Evolutionary conservation across 2,888 invertebrate genomes (phyloP).

Genomic region (Pyrgus malvae): DNA sequence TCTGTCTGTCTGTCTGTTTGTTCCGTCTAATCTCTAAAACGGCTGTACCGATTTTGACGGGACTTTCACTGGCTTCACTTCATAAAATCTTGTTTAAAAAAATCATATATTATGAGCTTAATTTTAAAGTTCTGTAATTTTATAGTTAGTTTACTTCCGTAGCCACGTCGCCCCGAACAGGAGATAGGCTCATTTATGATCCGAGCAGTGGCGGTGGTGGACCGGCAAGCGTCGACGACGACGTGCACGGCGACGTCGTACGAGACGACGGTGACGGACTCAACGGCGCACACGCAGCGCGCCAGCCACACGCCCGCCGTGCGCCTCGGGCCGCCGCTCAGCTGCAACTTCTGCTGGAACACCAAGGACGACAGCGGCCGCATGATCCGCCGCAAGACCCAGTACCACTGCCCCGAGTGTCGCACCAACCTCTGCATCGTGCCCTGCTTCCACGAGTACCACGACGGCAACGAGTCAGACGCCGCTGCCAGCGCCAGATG

Average conservation of each 20-base stretch:
- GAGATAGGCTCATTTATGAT: conserved; percentile 54
- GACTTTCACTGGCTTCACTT: no score
- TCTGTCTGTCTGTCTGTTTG: no score
- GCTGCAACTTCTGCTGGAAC: conserved; percentile 96
- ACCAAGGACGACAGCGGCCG: conserved; percentile 92
- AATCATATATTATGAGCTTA: no score
- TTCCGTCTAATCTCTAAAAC: no score
- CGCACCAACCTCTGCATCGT: conserved; percentile 94
- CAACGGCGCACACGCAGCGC: conserved; percentile 57
- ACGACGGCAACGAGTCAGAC: conserved; percentile 78
- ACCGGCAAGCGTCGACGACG: conserved; percentile 44
- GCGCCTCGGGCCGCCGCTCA: conserved; percentile 90
- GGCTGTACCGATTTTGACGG: no score
- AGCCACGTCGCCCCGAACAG: conserved; percentile 47
- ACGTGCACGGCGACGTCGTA: conserved; percentile 38
- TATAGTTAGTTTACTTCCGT: neutral
- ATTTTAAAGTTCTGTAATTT: no score
- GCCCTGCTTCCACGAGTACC: conserved; percentile 93
- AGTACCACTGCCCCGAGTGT: conserved; percentile 95
- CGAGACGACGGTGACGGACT: conserved; percentile 34
- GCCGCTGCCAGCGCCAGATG: conserved; percentile 46
- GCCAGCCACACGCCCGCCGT: conserved; percentile 93
- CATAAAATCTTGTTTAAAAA: no score
- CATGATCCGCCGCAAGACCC: conserved; percentile 91
- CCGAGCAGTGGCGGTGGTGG: conserved; percentile 49